These are phyloP conservation scores for Ennomos quercinarius DNA, from an alignment of 2,888 invertebrate species.

Conservation along the genomic window DNA sequence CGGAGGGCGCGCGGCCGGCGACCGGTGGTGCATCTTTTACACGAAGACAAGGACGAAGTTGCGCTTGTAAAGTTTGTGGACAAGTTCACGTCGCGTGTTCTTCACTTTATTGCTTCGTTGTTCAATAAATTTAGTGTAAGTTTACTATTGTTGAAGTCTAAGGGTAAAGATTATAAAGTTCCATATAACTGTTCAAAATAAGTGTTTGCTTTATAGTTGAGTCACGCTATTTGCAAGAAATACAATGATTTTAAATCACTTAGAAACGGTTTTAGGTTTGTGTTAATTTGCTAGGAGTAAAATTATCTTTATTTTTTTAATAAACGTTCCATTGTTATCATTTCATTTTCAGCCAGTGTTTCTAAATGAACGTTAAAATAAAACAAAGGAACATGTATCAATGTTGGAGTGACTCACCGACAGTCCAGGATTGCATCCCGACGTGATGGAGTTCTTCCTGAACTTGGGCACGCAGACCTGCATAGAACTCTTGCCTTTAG, in stretches of 20 bases:
- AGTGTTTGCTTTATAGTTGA: no score
- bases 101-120: no score
- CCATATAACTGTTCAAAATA: no score
- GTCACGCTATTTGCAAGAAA: no score
- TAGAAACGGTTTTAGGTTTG: no score
- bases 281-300: no score
- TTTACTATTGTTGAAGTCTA: no score
- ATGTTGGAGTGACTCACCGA: constrained; percentile 79
- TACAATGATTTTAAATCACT: no score
- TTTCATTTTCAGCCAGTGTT: constrained; percentile 6
- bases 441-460: constrained; percentile 77
- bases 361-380: neutral
- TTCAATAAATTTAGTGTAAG: no score
- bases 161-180: no score
- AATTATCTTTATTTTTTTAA: no score
- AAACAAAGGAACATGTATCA: constrained; percentile 16
- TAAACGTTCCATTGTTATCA: neutral
- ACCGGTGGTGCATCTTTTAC: constrained; percentile 65
- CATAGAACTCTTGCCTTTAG: constrained; percentile 74
- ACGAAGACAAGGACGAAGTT: constrained; percentile 41
- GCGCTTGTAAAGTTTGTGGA: constrained; percentile 10
- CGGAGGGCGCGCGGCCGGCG: constrained; percentile 50
- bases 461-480: constrained; percentile 86
- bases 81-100: neutral
- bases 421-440: constrained; percentile 85